Evolutionary conservation across 2,113 vertebrate genomes (phyloP).

Genomic region (Pipa parva): DNA sequence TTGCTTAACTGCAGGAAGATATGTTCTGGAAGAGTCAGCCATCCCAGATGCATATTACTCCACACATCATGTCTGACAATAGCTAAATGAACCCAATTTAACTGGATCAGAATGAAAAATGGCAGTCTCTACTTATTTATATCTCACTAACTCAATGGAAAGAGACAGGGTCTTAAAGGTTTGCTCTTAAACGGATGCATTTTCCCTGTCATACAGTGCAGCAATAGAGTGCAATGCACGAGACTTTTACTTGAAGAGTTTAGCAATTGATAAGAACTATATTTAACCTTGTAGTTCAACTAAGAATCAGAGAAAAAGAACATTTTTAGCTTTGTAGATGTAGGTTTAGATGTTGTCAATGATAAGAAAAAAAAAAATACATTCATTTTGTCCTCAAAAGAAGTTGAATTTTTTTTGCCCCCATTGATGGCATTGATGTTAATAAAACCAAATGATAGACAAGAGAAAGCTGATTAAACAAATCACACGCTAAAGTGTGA

Average conservation of each 20-base stretch:
- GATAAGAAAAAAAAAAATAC: too few species aligned
- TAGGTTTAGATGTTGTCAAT: too few species aligned
- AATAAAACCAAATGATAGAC: slow-evolving; percentile 55
- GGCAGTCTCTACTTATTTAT: slow-evolving; percentile 14
- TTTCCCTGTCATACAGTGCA: slow-evolving; percentile 2
- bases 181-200: slow-evolving; percentile 14
- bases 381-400: not conserved
- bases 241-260: too few species aligned
- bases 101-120: slow-evolving; percentile 36
- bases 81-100: slow-evolving; percentile 31
- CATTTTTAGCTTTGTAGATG: too few species aligned
- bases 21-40: not conserved
- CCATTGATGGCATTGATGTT: slow-evolving; percentile 22
- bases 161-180: slow-evolving; percentile 21
- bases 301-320: not conserved
- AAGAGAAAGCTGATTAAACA: slow-evolving; percentile 47
- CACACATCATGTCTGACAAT: slow-evolving; percentile 27
- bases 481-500: slow-evolving; percentile 51
- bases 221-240: not conserved
- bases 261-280: too few species aligned
- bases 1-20: not conserved
- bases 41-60: slow-evolving; percentile 15
- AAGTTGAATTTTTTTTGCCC: slow-evolving; percentile 40
- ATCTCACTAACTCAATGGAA: not conserved
- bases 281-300: too few species aligned